Base-by-base conservation (phyloP, 1,140 invertebrate genomes). In the Elysia chlorotica region DNA sequence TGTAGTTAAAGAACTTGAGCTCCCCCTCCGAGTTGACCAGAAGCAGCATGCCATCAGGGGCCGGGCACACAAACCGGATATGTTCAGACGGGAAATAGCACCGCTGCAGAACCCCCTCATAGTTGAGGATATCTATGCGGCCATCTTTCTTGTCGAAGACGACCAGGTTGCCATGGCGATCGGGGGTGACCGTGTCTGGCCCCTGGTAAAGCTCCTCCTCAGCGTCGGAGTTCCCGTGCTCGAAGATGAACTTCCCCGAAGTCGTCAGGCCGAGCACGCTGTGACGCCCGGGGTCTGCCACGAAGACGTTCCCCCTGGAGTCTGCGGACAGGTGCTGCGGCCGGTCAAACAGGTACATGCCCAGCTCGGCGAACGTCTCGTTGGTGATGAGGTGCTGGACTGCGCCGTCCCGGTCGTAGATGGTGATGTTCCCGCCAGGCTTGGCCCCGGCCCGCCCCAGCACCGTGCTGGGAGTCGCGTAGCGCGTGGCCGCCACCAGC, bases 91-190 rank as follows among this genome's bases (percentile, higher is more conserved):
- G 77, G 33, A 77, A 79, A 28, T 82, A 76, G 10, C 78, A 81
- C 70, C 79, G 81, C 36, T 77, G 81, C 14, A 83, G 75, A 19
- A 79, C 74, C 0, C 83, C 83, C 31, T 82, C 78, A 25, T 71
- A 69, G 53, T 76, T 76, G 17, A 84, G 69, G 10, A 84, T 65
- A 66, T 83, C 82, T 10, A 84, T 79, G 30, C 80, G 73, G 4
- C 79, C 77, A 35, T 82, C 81, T 17, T 78, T 75, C 74, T 82
- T 84, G 74, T 84, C 83, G 21, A 78, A 79, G n/a, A 84, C 81
- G 1, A 84, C 71, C 30, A 84, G 63, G 36, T 84, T 78, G 2
- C 79, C 78, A 23, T 74, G 56, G n/a, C 68, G 74, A 65, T 84
- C 83, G 2, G 76, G 73, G 37, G 78, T 78, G 0, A 84, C 75